phyloP scores from a whole-genome alignment of 2,113 vertebrate species.

The Platycercus adscitus region DNA sequence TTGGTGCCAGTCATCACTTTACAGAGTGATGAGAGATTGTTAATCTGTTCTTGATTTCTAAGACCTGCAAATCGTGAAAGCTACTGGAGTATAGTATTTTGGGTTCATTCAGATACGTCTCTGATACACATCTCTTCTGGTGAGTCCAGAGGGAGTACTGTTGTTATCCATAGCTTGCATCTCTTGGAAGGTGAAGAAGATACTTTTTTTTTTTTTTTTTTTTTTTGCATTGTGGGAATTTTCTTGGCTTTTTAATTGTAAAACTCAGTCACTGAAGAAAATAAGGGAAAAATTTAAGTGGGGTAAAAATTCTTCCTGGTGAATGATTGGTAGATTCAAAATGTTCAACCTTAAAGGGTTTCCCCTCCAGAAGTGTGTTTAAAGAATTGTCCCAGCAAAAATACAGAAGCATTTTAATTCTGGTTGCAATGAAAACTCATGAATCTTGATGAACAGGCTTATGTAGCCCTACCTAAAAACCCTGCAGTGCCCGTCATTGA shows the following conservation, averaged over 20 bases:
- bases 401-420: background rate
- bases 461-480: background rate
- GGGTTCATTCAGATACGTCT: background rate
- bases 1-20: background rate
- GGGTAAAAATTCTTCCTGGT: background rate
- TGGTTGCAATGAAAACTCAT: background rate
- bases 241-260: background rate
- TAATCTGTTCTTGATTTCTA: background rate
- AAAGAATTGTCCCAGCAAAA: background rate
- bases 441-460: background rate
- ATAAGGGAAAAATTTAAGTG: background rate
- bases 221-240: background rate
- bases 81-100: background rate
- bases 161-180: background rate
- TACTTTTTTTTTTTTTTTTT: background rate
- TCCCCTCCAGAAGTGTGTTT: background rate
- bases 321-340: background rate
- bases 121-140: background rate
- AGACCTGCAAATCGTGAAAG: background rate
- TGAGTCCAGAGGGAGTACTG: background rate
- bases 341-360: background rate
- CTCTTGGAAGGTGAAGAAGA: background rate
- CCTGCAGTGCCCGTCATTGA: background rate
- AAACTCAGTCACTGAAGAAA: background rate
- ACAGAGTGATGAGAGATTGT: background rate